Conservation (phyloP, 2,113 vertebrate species). For the Gymnorhina tibicen region DNA sequence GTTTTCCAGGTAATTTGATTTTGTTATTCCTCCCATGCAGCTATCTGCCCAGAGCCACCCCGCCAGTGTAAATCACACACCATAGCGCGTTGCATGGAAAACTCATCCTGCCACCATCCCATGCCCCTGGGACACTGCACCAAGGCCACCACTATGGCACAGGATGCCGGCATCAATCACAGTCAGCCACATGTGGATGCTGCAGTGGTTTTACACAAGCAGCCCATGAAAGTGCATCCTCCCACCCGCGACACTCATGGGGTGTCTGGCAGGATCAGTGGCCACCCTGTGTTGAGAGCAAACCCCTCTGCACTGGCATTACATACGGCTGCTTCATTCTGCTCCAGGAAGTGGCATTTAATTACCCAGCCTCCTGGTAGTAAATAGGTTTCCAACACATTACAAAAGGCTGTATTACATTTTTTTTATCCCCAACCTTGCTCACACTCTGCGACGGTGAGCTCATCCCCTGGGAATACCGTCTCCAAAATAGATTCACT, state of each 20-base stretch:
- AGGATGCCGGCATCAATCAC: rapidly evolving
- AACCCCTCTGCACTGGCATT: neutral
- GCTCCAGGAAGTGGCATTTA: constrained; percentile 36
- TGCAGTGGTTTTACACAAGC: neutral
- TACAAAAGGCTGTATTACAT: neutral
- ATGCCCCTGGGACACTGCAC: rapidly evolving
- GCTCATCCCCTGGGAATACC: constrained; percentile 21
- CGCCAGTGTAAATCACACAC: neutral
- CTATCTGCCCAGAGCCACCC: neutral
- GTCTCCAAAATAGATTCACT: constrained; percentile 45
- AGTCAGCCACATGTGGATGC: neutral
- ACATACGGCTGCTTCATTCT: neutral
- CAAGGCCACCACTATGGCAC: neutral
- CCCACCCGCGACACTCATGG: rapidly evolving
- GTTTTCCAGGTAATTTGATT: neutral
- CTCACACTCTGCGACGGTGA: neutral
- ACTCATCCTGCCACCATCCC: rapidly evolving
- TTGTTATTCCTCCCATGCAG: neutral
- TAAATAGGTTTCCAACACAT: constrained; percentile 21
- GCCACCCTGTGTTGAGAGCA: rapidly evolving
- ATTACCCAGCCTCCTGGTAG: constrained; percentile 7
- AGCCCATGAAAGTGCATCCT: neutral
- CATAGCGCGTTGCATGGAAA: rapidly evolving
- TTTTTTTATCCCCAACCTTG: neutral
- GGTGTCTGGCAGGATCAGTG: neutral